phyloP scores from a whole-genome alignment of 1,140 invertebrate genomes.

The Diorhabda sublineata region DNA sequence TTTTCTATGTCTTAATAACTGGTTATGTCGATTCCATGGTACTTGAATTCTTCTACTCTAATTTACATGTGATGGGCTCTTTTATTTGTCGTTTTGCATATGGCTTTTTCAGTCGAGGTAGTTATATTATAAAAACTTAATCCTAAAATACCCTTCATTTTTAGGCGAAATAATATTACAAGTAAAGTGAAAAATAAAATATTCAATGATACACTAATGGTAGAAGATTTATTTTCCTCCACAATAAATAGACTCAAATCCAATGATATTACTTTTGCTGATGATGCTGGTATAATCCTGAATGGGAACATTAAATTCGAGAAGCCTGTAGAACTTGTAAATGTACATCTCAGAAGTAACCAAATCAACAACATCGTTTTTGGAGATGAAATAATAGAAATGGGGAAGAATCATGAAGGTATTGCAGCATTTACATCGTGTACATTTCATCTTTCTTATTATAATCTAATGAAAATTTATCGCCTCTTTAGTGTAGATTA shows the following conservation, averaged over 20 bases:
- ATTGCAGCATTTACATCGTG: background rate
- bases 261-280: conserved; percentile 19
- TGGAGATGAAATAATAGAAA: conserved; percentile 27
- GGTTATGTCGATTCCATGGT: no score
- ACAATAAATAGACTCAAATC: conserved; percentile 31
- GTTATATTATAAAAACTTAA: no score
- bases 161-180: conserved; percentile 28
- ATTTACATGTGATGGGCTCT: no score
- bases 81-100: no score
- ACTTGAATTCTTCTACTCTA: no score
- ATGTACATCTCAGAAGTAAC: conserved; percentile 20
- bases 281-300: conserved; percentile 21
- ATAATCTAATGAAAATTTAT: no score
- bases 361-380: conserved; percentile 32
- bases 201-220: conserved; percentile 27
- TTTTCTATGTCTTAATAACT: no score
- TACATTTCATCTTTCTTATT: no score
- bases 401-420: conserved; percentile 11
- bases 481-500: no score
- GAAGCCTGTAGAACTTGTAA: conserved; percentile 26
- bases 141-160: conserved; percentile 12
- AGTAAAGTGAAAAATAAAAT: conserved; percentile 29
- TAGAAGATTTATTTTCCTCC: conserved; percentile 34
- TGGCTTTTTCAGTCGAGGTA: no score
- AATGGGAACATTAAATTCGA: conserved; percentile 33